Evolutionary conservation across 2,113 vertebrate species (phyloP), one percentile per base, ranked within the genome.

Genomic region (Gopherus evgoodei): DNA sequence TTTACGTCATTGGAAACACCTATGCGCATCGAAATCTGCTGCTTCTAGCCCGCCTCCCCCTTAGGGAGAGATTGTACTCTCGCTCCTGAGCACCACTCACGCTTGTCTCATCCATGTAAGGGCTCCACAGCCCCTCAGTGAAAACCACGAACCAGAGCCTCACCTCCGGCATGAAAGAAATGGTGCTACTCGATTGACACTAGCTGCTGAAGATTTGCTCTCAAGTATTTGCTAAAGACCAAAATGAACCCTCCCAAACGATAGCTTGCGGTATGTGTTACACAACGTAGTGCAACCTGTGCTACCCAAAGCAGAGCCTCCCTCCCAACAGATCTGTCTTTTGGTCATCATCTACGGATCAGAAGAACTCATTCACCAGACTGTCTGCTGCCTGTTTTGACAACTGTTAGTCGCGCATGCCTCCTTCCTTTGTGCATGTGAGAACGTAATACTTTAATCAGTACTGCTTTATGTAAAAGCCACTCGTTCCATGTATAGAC

Each of bases 331-430:
- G 10, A 42, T 1, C 0, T 0, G 16, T 14, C 79, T 85, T 78
- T 87, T 44, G 72, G 21, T 27, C 54, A 93, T n/a, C 17, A 54
- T 27, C 24, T 84, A 86, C 42, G 81, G 72, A 22, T 9, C 21
- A 56, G 72, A 10, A 72, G 31, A 14, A 35, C 38, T 22, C 35
- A 8, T 38, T 52, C 17, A 52, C 17, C 47, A 42, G 47, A 27
- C 1, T 24, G 11, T 10, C 53, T 21, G 65, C 65, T 72, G 80
- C 25, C 5, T 1, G 2, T 8, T 83, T 57, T 54, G 59, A 49
- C 42, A 75, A 1, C 22, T 17, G 47, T 44, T 6, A 1, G 8
- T 1, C 5, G 0, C 3, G 53, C 0, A 4, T 0, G 1, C 2
- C 56, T 69, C 53, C 47, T 44, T 54, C 62, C 79, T 76, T 47